phyloP scores from a whole-genome alignment of 2,888 invertebrate species.

The Julus scandinavius region DNA sequence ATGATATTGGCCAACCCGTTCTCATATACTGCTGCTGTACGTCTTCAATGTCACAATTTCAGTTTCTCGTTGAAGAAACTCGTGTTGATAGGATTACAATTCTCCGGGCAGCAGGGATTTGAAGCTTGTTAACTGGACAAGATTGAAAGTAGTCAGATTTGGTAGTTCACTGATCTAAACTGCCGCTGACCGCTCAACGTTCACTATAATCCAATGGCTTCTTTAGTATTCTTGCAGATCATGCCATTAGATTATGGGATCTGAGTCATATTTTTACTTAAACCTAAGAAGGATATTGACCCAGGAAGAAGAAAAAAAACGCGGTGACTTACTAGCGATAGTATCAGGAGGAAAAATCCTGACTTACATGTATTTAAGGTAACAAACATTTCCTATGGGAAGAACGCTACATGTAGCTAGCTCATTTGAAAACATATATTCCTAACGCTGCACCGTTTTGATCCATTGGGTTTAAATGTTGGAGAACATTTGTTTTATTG shows the following conservation, averaged over 20 bases:
- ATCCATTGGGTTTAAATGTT: conserved; percentile 4
- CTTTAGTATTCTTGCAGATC: conserved; percentile 26
- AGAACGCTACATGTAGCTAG: neutral
- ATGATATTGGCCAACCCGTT: conserved; percentile 16
- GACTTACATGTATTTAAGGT: neutral
- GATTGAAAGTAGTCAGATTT: conserved; percentile 37
- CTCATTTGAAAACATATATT: conserved; percentile 37
- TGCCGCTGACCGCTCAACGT: conserved; percentile 4
- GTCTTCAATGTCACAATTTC: neutral
- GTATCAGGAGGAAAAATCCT: neutral
- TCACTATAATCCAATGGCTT: neutral
- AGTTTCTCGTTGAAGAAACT: neutral
- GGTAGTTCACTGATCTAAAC: conserved; percentile 11
- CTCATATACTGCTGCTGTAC: neutral
- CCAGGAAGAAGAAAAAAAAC: neutral
- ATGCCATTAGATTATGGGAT: conserved; percentile 36
- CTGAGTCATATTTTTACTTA: neutral
- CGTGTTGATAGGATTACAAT: conserved; percentile 33
- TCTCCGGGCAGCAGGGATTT: neutral
- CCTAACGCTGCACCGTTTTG: neutral
- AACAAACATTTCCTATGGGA: neutral
- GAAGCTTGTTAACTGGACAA: conserved; percentile 34
- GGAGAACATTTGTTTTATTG: conserved; percentile 3
- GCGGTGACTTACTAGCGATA: neutral
- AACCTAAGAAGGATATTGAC: conserved; percentile 2